A percentile compares a stretch with the other conserved stretches of the same genome.
These are phyloP conservation scores for Tetrao urogallus DNA, from an alignment of 2,113 vertebrate species.

Conservation along the genomic window DNA sequence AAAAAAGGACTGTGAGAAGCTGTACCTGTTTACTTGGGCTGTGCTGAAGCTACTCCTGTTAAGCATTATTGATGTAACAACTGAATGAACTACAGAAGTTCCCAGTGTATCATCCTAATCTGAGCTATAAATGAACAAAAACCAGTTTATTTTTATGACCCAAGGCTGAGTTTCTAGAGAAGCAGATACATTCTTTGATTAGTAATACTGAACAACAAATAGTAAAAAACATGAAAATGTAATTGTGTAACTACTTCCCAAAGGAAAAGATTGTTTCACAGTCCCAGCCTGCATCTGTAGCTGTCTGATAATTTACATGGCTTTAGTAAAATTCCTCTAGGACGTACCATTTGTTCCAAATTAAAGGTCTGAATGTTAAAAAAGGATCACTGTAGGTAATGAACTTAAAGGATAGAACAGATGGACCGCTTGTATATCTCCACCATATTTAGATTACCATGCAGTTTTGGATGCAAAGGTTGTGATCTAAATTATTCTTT, in stretches of 20 bases:
- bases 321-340: background rate
- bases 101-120: background rate
- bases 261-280: background rate
- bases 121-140: background rate
- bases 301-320: background rate
- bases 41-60: background rate
- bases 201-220: background rate
- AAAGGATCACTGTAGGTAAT: background rate
- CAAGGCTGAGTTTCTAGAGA: background rate
- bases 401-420: background rate
- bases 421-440: accelerated
- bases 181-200: background rate
- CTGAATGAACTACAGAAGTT: background rate
- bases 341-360: background rate
- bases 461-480: background rate
- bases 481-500: background rate
- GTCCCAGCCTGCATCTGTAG: background rate
- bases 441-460: background rate
- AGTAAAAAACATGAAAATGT: background rate
- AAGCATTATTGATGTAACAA: background rate
- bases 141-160: background rate
- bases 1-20: accelerated
- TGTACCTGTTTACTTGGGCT: background rate
- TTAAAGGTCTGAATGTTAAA: background rate
- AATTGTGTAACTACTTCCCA: background rate